phyloP scores from a whole-genome alignment of 35 echinoderm and acorn worm species.

The Hemicentrotus pulcherrimus region DNA sequence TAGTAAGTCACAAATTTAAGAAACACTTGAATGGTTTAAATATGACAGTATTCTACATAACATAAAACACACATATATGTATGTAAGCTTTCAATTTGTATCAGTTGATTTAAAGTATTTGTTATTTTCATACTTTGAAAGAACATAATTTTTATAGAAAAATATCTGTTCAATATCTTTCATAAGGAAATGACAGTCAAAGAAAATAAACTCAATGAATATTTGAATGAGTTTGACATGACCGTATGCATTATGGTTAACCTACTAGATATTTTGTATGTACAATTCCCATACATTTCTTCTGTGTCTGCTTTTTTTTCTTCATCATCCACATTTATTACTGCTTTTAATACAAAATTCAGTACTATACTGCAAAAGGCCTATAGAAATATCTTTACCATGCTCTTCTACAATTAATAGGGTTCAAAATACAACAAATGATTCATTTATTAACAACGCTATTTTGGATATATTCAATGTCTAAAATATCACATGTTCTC shows the following conservation, averaged over 20 bases:
- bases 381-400: not conserved
- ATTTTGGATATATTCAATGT: not conserved
- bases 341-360: no score
- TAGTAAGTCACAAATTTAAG: not conserved
- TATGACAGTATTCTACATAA: not conserved
- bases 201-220: not conserved
- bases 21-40: not conserved
- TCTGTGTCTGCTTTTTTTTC: not conserved
- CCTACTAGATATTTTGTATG: not conserved
- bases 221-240: no score
- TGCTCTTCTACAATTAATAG: not conserved
- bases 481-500: not conserved
- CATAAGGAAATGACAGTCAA: not conserved
- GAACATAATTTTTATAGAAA: not conserved
- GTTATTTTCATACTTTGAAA: not conserved
- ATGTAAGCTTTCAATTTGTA: not conserved
- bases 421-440: not conserved
- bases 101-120: no score
- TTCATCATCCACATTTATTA: not conserved
- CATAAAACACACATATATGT: not conserved
- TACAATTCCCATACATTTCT: not conserved
- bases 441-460: not conserved
- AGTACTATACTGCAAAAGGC: not conserved
- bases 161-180: not conserved
- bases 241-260: no score